Conservation (phyloP, 2,888 invertebrate genomes). For the Pseudococcus longispinus region DNA sequence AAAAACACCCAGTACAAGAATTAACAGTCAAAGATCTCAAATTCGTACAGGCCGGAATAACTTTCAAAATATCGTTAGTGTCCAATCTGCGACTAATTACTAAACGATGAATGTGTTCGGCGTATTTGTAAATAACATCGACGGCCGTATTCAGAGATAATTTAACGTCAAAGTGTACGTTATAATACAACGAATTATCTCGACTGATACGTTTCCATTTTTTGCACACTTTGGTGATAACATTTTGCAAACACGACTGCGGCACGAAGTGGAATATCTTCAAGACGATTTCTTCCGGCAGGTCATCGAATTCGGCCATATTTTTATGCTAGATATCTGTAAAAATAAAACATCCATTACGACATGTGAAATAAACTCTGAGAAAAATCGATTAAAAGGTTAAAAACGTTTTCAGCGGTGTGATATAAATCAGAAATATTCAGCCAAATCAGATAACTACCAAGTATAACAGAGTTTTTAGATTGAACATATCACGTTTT, state of each 20-base stretch:
- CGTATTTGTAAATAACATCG: constrained; percentile 12
- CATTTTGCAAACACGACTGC: constrained; percentile 48
- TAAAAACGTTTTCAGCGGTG: neutral
- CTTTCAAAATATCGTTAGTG: constrained; percentile 46
- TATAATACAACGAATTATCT: constrained; percentile 42
- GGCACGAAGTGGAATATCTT: constrained; percentile 42
- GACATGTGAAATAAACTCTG: neutral
- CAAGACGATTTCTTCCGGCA: constrained; percentile 45
- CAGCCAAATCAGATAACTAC: constrained; percentile 21
- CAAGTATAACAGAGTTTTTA: neutral
- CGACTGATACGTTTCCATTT: constrained; percentile 47
- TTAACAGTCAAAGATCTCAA: constrained; percentile 7
- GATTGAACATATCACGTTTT: constrained; percentile 27
- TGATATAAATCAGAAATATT: constrained; percentile 31
- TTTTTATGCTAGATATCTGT: constrained; percentile 1
- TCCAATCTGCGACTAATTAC: constrained; percentile 37
- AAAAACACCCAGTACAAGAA: constrained; percentile 31
- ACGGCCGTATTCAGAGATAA: constrained; percentile 27
- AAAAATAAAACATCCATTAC: neutral
- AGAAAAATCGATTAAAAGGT: constrained; percentile 34
- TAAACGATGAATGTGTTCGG: constrained; percentile 5
- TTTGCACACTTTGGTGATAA: constrained; percentile 19
- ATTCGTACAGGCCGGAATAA: constrained; percentile 31
- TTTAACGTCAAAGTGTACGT: constrained; percentile 32
- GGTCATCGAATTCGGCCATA: constrained; percentile 47